Base-by-base conservation (phyloP, 92 coral and sea anemone species). In the Phenganax marumi region DNA sequence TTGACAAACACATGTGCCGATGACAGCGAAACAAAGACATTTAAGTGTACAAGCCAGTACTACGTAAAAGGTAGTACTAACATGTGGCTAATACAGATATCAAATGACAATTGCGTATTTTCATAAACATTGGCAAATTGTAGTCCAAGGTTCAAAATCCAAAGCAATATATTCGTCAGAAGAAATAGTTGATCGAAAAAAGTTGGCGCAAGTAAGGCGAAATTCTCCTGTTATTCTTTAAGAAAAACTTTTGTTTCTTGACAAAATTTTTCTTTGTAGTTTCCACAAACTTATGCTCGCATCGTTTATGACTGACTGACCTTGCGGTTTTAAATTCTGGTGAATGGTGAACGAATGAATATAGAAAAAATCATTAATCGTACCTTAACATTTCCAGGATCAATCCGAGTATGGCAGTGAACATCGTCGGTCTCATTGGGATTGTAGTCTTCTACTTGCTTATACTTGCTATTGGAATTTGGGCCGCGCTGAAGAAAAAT, bases 401-500 rank as follows among this genome's bases (percentile, higher is more conserved):
- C 46, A 19, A 62, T n/a, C 19, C 12, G 8, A 78, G 10, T 72
- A 88, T 88, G 90, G 86, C 75, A 12, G 62, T 88, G 21, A 88
- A 88, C 75, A 80, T 88, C 7, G 85, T 76, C 9, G 90, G 90
- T 3, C 81, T 88, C 43, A 46, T 88, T 14, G 88, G 82, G 8
- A 88, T 88, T 63, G 19, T 88, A 2, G 62, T 84, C 39, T 88
- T 88, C 63, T 88, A 88, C 72, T 46, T 88, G 0, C 65, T 71
- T 24, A 88, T 88, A 55, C 90, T 88, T 22, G 88, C 53, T 12
- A 77, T 88, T 70, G 90, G 90, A 12, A 46, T 88, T 18, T 88
- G 88, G 90, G 90, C 90, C 6, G 90, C 90, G 10, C 55, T 77
- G 77, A 88, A 84, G 48, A 88, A 84, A 64, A 61, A 47, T 12